phyloP scores from a whole-genome alignment of 2,113 vertebrate species.

The Eretmochelys imbricata region DNA sequence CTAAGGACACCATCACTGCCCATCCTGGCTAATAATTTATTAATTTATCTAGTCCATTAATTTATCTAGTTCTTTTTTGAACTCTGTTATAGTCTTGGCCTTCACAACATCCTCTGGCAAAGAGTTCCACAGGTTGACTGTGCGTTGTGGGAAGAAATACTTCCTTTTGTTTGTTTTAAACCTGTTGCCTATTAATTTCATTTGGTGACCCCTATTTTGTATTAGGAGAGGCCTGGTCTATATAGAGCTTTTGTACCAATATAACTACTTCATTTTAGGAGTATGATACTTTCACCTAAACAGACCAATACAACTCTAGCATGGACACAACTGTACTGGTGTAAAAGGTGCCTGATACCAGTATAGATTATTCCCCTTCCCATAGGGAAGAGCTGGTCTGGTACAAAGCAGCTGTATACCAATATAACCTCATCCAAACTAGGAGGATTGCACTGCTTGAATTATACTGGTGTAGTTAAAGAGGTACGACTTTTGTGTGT shows the following conservation, averaged over 20 bases:
- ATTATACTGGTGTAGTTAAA: conserved; percentile 1
- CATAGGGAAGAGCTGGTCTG: background rate
- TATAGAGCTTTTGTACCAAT: background rate
- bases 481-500: background rate
- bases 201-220: too few species aligned
- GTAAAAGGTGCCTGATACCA: background rate
- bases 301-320: conserved; percentile 10
- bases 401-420: conserved; percentile 22
- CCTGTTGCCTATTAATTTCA: too few species aligned
- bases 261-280: background rate
- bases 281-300: background rate
- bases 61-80: too few species aligned
- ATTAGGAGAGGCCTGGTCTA: background rate
- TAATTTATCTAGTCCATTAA: too few species aligned
- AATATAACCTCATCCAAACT: background rate
- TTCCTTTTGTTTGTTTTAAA: too few species aligned
- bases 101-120: too few species aligned
- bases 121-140: too few species aligned
- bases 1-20: too few species aligned
- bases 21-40: too few species aligned
- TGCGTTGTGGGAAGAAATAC: too few species aligned
- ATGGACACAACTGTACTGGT: background rate
- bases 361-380: background rate
- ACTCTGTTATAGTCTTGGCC: too few species aligned
- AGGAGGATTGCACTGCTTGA: background rate